Percentiles rank a stretch among this genome's conserved stretches.
These are phyloP conservation scores for Apamea sordens DNA, from an alignment of 2,888 invertebrate species.

Conservation along the genomic window DNA sequence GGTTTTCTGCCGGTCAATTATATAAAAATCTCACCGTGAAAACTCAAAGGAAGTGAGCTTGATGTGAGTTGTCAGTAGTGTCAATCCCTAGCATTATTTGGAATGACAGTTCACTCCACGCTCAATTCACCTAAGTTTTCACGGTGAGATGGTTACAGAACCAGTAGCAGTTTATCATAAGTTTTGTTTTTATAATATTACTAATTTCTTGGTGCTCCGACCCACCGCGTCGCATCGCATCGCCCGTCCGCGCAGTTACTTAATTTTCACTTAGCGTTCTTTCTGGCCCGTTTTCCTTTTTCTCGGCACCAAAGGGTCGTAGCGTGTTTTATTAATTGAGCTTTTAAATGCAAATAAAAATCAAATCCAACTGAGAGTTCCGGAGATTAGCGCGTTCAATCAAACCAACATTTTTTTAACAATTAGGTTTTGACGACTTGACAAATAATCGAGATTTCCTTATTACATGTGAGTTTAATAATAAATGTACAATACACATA, in stretches of 20 bases:
- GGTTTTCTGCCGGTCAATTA: too few relatives aligned
- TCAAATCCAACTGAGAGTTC: not conserved
- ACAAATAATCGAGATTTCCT: not conserved
- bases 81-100: too few relatives aligned
- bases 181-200: not conserved
- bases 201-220: not conserved
- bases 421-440: not conserved
- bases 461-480: not conserved
- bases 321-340: not conserved
- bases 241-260: not conserved
- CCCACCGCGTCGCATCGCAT: not conserved
- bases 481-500: not conserved
- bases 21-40: too few relatives aligned
- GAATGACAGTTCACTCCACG: too few relatives aligned
- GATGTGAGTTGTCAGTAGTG: too few relatives aligned
- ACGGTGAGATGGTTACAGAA: too few relatives aligned
- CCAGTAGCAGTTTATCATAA: not conserved
- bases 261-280: not conserved
- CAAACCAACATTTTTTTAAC: not conserved
- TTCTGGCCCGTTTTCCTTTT: not conserved
- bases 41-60: too few relatives aligned
- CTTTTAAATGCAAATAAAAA: not conserved
- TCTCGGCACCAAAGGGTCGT: not conserved
- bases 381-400: not conserved
- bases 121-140: too few relatives aligned